Evolutionary conservation across 2,888 invertebrate genomes (phyloP), one percentile per base, ranked within the genome.

Genomic region (Aleiodes testaceus): DNA sequence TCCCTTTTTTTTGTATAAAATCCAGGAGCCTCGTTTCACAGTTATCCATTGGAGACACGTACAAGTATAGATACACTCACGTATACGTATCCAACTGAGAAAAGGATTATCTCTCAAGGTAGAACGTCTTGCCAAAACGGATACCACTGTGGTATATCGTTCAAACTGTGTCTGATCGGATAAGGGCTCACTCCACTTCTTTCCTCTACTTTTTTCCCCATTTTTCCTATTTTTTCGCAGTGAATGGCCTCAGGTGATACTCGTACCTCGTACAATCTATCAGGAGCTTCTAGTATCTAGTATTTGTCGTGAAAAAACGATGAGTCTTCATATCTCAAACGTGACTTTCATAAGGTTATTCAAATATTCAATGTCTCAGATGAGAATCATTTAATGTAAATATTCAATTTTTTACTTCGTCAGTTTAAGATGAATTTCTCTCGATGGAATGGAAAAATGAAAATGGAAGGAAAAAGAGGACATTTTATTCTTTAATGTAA

Each of bases 21-120:
- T 59, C 59, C 59, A 16, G 16, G 18, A 36, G 16, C 59, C 59
- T 59, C 36, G 36, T 59, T 36, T 59, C 30, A n/a, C 59, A 59
- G 59, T 59, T 36, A 59, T 66, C 26, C 44, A n/a, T 66, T 30
- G 30, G 30, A 47, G 67, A 70, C 70, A 66, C 66, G 50, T 59
- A 59, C 36, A 42, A 36, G 14, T 59, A 59, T 59, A 59, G 59
- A 42, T 59, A 59, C 59, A 61, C 44, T 42, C 61, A 45, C 61
- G 66, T 67, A 50, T 52, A 71, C 61, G 18, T 44, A 50, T 71
- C 66, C 44, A 49, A 50, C 55, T 22, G 53, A 47, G 36, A 55
- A 63, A 50, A 26, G 71, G 71, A 71, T 71, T 71, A 71, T 67
- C 71, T 50, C 44, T 42, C 61, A 55, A 22, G 66, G 44, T 36